Evolutionary conservation across 2,113 vertebrate genomes (phyloP).

Genomic region (Cygnus atratus): DNA sequence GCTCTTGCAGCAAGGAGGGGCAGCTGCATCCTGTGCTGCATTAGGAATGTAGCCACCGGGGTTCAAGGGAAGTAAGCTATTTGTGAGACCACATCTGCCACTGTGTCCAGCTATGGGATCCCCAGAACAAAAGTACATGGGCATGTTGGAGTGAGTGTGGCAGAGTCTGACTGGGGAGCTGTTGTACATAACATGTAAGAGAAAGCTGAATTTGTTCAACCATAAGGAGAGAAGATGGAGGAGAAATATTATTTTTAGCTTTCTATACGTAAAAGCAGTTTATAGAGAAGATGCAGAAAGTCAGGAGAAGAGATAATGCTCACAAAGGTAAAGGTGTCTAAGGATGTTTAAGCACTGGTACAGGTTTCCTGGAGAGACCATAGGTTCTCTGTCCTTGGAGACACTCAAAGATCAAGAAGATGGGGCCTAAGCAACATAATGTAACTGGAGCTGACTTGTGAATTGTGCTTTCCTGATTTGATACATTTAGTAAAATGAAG

Average conservation of each 20-base stretch:
- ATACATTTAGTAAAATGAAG: background rate
- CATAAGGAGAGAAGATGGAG: background rate
- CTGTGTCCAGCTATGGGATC: background rate
- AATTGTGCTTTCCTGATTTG: background rate
- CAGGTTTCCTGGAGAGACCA: background rate
- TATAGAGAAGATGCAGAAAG: background rate
- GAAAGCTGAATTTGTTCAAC: background rate
- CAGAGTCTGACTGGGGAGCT: background rate
- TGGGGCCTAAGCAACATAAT: background rate
- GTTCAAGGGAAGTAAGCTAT: background rate
- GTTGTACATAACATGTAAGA: rapidly evolving
- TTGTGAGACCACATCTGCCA: background rate
- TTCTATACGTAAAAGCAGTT: background rate
- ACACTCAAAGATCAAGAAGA: background rate
- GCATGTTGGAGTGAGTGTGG: background rate
- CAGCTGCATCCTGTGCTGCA: background rate
- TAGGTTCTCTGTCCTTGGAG: too few relatives aligned
- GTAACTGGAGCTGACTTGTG: rapidly evolving
- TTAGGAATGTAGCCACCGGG: background rate
- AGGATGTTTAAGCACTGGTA: background rate
- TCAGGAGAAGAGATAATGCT: background rate
- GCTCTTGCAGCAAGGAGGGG: background rate
- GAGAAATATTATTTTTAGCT: background rate
- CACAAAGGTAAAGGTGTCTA: background rate
- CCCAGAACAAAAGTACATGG: background rate